Percentiles rank a stretch among this genome's conserved stretches.
Evolutionary conservation across 2,797 vertebrate species (phyloP).

Genomic region (Carcharodon carcharias): DNA sequence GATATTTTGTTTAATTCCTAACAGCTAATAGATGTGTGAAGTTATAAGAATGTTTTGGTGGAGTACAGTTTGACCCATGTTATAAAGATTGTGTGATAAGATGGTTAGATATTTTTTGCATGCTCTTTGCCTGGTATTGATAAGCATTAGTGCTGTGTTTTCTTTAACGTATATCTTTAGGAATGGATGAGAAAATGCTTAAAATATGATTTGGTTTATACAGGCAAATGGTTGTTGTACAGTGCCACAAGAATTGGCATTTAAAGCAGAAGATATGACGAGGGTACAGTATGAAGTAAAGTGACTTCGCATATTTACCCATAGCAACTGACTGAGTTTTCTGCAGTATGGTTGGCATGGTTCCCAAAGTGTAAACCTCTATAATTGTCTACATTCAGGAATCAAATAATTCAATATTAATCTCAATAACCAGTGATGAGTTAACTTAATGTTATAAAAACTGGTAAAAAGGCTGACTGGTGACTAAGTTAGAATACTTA

Average conservation of each 20-base stretch:
- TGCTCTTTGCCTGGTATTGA: not conserved
- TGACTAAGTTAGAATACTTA: not conserved
- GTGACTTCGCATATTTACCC: not conserved
- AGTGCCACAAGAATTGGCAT: conserved; percentile 57
- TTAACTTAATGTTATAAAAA: not conserved
- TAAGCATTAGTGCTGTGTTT: not conserved
- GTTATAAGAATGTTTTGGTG: not conserved
- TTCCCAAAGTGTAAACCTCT: not conserved
- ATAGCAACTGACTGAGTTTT: not conserved
- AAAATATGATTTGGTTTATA: conserved; percentile 57
- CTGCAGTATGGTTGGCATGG: not conserved
- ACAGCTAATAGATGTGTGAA: not conserved
- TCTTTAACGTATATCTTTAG: not conserved
- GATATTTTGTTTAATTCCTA: not conserved
- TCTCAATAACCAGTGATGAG: not conserved
- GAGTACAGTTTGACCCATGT: not conserved
- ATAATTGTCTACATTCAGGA: not conserved
- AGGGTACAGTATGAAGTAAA: conserved; percentile 75
- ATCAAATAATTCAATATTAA: conserved; percentile 8
- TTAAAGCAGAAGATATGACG: conserved; percentile 57
- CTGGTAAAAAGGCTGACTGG: not conserved
- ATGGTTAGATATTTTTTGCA: not conserved
- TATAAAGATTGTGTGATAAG: not conserved
- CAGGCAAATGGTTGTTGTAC: conserved; percentile 82
- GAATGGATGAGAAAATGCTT: conserved; percentile 25